Evolutionary conservation across 2,797 vertebrate species (phyloP).

Genomic region (Myotis findleyi): DNA sequence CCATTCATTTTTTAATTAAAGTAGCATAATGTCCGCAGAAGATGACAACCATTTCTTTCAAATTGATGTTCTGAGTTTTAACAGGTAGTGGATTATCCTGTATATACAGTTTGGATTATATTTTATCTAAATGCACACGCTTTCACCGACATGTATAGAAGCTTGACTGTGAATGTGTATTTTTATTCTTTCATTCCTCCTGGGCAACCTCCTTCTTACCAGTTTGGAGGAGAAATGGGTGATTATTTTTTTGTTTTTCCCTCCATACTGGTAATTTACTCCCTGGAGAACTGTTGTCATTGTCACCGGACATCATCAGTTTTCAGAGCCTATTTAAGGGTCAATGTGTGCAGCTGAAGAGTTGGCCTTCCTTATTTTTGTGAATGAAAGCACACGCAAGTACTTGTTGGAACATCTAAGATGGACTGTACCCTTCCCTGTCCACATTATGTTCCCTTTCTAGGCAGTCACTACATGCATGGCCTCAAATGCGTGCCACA

Average conservation of each 20-base stretch:
- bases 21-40: background rate
- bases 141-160: background rate
- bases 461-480: background rate
- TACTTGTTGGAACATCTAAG: background rate
- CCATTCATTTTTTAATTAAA: background rate
- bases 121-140: background rate
- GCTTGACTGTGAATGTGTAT: background rate
- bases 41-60: background rate
- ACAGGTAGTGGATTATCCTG: background rate
- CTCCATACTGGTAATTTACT: background rate
- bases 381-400: background rate
- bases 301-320: background rate
- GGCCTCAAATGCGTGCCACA: background rate
- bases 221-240: background rate
- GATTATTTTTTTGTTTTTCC: background rate
- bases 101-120: background rate
- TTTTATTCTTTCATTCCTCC: background rate
- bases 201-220: background rate
- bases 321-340: conserved; percentile 18
- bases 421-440: background rate
- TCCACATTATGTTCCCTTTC: background rate
- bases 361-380: background rate
- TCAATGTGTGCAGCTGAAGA: background rate
- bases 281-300: background rate
- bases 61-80: background rate